These are phyloP conservation scores for Lumbricus terrestris DNA, from an alignment of 2,888 invertebrate species.

Conservation along the genomic window DNA sequence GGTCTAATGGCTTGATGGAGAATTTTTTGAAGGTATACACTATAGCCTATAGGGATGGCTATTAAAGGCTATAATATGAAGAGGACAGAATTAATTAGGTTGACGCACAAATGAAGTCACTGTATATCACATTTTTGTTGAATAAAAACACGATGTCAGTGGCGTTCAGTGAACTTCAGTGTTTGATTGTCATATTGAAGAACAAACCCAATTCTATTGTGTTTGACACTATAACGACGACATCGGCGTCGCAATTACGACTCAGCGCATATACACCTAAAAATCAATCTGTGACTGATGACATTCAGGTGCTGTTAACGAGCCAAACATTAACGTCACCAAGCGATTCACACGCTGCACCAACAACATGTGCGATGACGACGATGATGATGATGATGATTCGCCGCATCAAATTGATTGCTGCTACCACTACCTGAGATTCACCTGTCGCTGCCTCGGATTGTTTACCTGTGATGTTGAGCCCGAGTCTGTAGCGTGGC, in stretches of 20 bases:
- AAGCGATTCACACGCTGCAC: not conserved
- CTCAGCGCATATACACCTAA: not conserved
- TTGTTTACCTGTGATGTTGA: not conserved
- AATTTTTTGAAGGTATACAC: no score
- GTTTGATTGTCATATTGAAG: not conserved
- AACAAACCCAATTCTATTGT: not conserved
- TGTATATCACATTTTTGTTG: not conserved
- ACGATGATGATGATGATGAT: not conserved
- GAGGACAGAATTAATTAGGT: no score
- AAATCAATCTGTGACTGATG: no score
- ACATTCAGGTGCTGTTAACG: not conserved
- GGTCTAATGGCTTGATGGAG: not conserved
- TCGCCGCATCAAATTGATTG: not conserved
- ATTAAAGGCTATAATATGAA: no score
- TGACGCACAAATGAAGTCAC: not conserved
- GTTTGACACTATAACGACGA: not conserved
- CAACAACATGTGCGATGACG: no score
- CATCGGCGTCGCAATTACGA: not conserved
- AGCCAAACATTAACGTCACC: not conserved
- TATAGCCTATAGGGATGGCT: no score
- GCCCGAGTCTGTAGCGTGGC: not conserved
- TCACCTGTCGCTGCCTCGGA: not conserved
- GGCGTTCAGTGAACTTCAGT: not conserved
- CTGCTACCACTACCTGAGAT: no score
- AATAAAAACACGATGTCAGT: not conserved